phyloP scores from a whole-genome alignment of 2,888 invertebrate species.

The Argyresthia albistria region DNA sequence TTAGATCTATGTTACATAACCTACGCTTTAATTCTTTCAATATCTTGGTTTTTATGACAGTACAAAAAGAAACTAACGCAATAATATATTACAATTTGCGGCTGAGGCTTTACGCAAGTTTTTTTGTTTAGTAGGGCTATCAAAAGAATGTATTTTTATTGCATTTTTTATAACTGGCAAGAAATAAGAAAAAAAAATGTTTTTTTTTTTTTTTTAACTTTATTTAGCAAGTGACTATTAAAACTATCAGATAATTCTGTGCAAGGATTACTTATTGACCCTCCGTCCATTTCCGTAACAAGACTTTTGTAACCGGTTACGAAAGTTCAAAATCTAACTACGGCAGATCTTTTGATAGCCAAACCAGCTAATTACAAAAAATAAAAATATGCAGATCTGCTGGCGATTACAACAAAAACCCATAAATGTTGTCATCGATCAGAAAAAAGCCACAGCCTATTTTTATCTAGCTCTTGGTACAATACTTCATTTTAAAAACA shows the following conservation, averaged over 20 bases:
- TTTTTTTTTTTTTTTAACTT: too few species aligned
- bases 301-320: too few species aligned
- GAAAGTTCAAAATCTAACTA: too few species aligned
- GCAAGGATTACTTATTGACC: too few species aligned
- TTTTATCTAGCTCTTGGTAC: constrained; percentile 5
- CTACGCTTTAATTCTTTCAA: constrained; percentile 8
- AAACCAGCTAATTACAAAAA: too few species aligned
- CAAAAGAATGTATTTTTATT: background rate
- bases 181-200: too few species aligned
- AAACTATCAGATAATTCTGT: too few species aligned
- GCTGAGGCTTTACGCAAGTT: constrained; percentile 12
- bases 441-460: constrained; percentile 26
- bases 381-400: too few species aligned
- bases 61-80: constrained; percentile 14
- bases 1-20: constrained; percentile 16
- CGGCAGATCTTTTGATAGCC: too few species aligned
- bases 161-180: background rate
- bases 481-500: constrained; percentile 9
- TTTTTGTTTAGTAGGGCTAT: background rate
- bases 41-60: constrained; percentile 13
- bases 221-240: too few species aligned
- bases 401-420: too few species aligned
- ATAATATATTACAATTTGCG: constrained; percentile 18
- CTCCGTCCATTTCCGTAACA: too few species aligned
- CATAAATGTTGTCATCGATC: background rate